Percentiles rank a stretch among this genome's conserved stretches.
Conservation (phyloP, 2,113 vertebrate genomes). For the Acrocephalus arundinaceus region DNA sequence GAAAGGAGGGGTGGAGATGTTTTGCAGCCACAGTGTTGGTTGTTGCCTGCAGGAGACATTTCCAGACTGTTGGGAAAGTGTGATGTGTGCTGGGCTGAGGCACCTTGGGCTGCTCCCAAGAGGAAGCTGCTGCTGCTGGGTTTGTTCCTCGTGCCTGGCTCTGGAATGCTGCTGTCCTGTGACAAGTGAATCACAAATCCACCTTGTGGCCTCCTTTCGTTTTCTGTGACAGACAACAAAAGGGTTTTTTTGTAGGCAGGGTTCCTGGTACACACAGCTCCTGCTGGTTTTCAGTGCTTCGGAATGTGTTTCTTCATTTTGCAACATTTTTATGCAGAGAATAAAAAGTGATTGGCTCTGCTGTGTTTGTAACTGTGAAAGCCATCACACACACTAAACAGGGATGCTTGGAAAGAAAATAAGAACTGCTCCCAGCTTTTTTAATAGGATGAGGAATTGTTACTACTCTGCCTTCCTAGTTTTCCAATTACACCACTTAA, state of each 20-base stretch:
- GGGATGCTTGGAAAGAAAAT: not conserved
- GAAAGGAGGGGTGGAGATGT: rapidly evolving
- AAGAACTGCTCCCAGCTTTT: not conserved
- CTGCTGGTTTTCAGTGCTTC: not conserved
- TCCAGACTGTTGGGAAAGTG: rapidly evolving
- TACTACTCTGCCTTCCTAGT: not conserved
- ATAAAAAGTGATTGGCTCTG: not conserved
- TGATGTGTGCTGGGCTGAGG: not conserved
- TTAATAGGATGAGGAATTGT: not conserved
- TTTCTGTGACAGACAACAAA: not conserved
- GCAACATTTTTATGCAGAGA: not conserved
- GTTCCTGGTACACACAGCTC: not conserved
- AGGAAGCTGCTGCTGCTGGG: not conserved
- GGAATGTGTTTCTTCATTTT: not conserved
- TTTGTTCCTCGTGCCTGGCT: not conserved
- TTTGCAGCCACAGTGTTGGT: not conserved
- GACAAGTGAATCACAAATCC: not conserved
- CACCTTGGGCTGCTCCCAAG: not conserved
- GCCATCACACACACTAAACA: not conserved
- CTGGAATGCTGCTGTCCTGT: not conserved
- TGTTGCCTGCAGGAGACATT: not conserved
- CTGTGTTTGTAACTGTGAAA: not conserved
- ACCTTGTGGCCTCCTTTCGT: rapidly evolving
- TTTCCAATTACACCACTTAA: not conserved
- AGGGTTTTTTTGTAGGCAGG: rapidly evolving